phyloP scores from a whole-genome alignment of 92 coral and sea anemone species.

The Porites evermanni region DNA sequence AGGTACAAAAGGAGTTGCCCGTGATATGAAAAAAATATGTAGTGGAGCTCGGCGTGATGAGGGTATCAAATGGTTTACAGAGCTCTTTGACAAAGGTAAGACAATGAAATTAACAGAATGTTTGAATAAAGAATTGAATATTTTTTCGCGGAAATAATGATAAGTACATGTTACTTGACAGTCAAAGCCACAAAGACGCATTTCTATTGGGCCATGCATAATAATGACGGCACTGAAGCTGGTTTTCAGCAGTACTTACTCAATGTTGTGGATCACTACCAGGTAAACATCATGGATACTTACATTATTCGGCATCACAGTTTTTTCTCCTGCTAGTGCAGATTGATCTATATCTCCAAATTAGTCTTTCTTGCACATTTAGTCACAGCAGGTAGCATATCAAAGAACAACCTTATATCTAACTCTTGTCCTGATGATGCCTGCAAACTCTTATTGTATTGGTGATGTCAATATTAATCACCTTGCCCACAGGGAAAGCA shows the following conservation, averaged over 20 bases:
- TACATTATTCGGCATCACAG: conserved; percentile 1
- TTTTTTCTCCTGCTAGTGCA: too few species aligned
- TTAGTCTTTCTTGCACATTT: too few species aligned
- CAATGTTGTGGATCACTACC: conserved; percentile 57
- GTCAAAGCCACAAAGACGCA: conserved; percentile 60
- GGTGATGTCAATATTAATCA: too few species aligned
- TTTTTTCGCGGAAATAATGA: background rate
- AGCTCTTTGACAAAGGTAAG: conserved; percentile 53
- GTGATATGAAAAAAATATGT: conserved; percentile 19
- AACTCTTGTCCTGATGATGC: too few species aligned
- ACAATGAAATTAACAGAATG: background rate
- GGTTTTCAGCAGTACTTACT: conserved; percentile 43
- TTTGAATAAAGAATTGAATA: background rate
- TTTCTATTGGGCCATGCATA: conserved; percentile 46
- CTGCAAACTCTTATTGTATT: too few species aligned
- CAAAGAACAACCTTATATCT: too few species aligned
- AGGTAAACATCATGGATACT: conserved; percentile 22
- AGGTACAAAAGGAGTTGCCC: conserved; percentile 47
- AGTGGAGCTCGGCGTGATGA: conserved; percentile 43
- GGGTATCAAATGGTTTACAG: conserved; percentile 38
- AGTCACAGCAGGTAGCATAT: too few species aligned
- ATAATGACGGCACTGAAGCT: conserved; percentile 46
- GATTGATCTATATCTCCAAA: too few species aligned
- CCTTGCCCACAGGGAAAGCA: conserved; percentile 41
- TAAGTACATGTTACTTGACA: background rate